These are phyloP conservation scores for Mormyrops boulengeri DNA, from an alignment of 2,797 vertebrate species.

Conservation along the genomic window DNA sequence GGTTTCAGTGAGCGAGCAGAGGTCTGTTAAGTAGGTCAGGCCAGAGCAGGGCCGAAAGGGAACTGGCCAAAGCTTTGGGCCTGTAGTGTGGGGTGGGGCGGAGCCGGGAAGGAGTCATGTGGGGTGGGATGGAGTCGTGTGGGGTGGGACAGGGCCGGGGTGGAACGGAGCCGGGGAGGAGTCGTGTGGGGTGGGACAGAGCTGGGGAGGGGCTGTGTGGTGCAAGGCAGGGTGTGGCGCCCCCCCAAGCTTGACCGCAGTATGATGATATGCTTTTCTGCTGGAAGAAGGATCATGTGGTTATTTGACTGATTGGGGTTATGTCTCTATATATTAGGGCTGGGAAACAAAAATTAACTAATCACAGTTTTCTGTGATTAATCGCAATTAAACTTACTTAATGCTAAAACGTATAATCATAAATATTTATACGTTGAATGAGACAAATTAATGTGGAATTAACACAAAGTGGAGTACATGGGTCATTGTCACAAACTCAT, in stretches of 20 bases:
- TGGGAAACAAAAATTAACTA: background rate
- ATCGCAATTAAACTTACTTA: background rate
- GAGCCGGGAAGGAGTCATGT: too few relatives aligned
- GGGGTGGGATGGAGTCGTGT: background rate
- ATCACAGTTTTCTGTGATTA: background rate
- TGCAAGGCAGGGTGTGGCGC: background rate
- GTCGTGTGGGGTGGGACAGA: too few relatives aligned
- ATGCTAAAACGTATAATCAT: background rate
- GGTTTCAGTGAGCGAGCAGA: slow-evolving; percentile 5
- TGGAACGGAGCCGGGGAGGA: too few relatives aligned
- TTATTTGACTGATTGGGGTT: background rate
- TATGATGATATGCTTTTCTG: background rate
- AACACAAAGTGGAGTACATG: background rate
- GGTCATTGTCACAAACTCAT: background rate
- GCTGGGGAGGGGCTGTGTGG: too few relatives aligned
- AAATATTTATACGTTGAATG: background rate
- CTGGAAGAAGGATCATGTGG: background rate
- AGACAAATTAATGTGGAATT: background rate
- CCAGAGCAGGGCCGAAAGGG: background rate
- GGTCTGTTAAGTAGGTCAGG: slow-evolving; percentile 19
- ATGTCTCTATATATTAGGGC: background rate
- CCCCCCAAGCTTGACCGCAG: background rate
- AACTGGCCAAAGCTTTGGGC: background rate
- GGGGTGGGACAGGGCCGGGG: too few relatives aligned
- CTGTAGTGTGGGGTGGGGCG: background rate